Evolutionary conservation across 35 echinoderm and acorn worm genomes (phyloP).

Genomic region (Amphiura filiformis): DNA sequence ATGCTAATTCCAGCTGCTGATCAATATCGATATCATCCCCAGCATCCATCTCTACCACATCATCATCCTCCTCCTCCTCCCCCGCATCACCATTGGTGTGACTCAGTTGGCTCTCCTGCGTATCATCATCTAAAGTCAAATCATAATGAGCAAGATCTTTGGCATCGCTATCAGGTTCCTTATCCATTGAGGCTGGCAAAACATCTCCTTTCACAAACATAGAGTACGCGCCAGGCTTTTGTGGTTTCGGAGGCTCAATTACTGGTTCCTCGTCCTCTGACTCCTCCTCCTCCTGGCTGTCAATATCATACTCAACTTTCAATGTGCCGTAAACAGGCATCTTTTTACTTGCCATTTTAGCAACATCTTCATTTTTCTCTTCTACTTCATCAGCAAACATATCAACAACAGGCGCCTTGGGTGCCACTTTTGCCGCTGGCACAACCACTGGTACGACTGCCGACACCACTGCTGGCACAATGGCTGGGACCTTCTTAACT

Average conservation of each 20-base stretch:
- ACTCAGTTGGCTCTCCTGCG: conserved; percentile 1
- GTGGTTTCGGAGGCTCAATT: conserved; percentile 9
- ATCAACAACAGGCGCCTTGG: not conserved
- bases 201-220: conserved; percentile 43
- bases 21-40: conserved; percentile 87
- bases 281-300: conserved; percentile 12
- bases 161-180: conserved; percentile 14
- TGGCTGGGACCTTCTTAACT: not conserved
- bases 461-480: too few relatives aligned
- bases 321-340: conserved; percentile 27
- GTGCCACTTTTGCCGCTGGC: conserved; percentile 4
- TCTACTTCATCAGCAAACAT: not conserved
- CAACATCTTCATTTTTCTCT: not conserved
- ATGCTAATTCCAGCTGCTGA: conserved; percentile 75
- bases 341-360: not conserved
- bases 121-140: conserved; percentile 20
- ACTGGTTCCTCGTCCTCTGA: not conserved
- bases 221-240: not conserved
- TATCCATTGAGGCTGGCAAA: conserved; percentile 9
- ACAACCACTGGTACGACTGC: too few relatives aligned
- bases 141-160: conserved; percentile 40
- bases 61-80: conserved; percentile 11
- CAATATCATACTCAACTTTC: conserved; percentile 22
- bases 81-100: conserved; percentile 27
- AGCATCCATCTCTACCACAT: conserved; percentile 31